These are phyloP conservation scores for Uloborus diversus DNA, from an alignment of 1,140 invertebrate species.

Conservation along the genomic window DNA sequence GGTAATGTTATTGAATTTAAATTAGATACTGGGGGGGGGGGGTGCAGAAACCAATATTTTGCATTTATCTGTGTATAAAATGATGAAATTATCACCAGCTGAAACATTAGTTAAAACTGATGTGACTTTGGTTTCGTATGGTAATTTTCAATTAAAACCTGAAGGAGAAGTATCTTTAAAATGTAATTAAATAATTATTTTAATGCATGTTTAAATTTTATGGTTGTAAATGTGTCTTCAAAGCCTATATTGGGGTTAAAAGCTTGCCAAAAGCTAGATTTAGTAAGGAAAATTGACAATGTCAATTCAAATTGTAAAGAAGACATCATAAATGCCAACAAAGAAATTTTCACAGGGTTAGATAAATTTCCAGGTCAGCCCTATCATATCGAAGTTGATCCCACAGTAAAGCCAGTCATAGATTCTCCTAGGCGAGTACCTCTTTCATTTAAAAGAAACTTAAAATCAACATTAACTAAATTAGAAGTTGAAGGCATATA, in stretches of 20 bases:
- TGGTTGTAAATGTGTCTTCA: not conserved
- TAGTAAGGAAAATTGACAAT: no score
- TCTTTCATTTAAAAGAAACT: slow-evolving; percentile 19
- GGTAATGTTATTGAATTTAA: slow-evolving; percentile 6
- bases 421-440: slow-evolving; percentile 48
- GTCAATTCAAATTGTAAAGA: no score
- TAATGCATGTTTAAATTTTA: not conserved
- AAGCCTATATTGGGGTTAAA: not conserved
- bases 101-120: not conserved
- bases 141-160: slow-evolving; percentile 3
- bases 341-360: not conserved
- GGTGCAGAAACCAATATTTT: slow-evolving; percentile 4
- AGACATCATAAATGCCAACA: no score
- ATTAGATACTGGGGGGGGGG: slow-evolving; percentile 7
- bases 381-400: not conserved
- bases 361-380: not conserved
- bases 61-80: not conserved
- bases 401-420: slow-evolving; percentile 8
- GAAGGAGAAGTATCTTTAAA: not conserved
- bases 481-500: slow-evolving; percentile 60
- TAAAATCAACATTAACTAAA: slow-evolving; percentile 52
- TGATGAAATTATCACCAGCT: not conserved
- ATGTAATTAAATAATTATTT: not conserved
- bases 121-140: not conserved
- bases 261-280: no score